Base-by-base conservation (phyloP, 2,797 vertebrate species). In the Girardinus metallicus region DNA sequence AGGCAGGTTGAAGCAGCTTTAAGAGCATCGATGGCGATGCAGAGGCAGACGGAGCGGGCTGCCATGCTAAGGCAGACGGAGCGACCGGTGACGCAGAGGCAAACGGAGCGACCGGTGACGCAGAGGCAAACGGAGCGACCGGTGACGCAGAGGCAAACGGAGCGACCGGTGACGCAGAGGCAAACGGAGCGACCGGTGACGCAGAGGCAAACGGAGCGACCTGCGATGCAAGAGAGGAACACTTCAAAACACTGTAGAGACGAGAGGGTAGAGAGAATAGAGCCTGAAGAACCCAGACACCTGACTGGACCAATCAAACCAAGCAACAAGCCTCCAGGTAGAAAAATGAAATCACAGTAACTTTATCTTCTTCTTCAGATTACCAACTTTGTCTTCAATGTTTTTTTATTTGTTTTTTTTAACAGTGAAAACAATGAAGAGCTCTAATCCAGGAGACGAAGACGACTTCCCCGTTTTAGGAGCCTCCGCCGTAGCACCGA, bases 1-100 rank as follows among this genome's bases (percentile, higher is more conserved):
- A 89, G 97, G 76, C 97, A 98, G 2, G 64, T 99, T 74, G 97
- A 97, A 1, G 97, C 97, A 3, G 98, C 98, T 1, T 94, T 98
- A 84, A 94, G 97, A 84, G 98, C 98, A 0, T 99, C 98, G 0
- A 86, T 98, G 84, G 97, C 96, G 41, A 39, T 39, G 62, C 62
- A 66, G 29, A 64, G 62, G 18, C 62, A 64, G 18, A 62, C 57
- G 29, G 57, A 60, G 57, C 57, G 57, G 29, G 29, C 57, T 2
- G 57, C 57, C 21, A 10, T 15, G 31, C 60, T 34, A 62, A 62
- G 60, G 16, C 60, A 62, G 7, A 57, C n/a, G 12, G 55, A 57
- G n/a, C 55, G 55, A 57, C 26, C 55, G 10, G 4, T 12, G n/a
- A n/a, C 4, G 1, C 66, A 26, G n/a, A n/a, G 23, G 39, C 39